Conservation (phyloP, 2,797 vertebrate genomes). For the Picus viridis region DNA sequence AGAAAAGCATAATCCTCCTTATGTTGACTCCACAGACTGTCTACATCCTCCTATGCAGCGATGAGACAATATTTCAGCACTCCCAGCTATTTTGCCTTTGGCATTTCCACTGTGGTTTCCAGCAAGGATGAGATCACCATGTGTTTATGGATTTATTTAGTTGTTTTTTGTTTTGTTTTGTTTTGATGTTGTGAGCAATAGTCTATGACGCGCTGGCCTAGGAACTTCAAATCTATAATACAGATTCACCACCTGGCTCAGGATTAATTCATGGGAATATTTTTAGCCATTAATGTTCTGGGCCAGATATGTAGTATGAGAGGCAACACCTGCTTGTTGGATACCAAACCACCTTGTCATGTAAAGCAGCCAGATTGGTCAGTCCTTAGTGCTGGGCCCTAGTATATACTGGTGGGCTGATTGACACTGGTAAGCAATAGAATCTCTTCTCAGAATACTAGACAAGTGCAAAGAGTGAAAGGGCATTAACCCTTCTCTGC, state of each 20-base stretch:
- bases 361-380: background rate
- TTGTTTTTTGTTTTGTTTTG: background rate
- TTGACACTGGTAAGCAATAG: fast-evolving
- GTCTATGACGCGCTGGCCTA: slow-evolving; percentile 12
- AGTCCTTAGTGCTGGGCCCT: background rate
- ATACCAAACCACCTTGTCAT: background rate
- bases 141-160: slow-evolving; percentile 55
- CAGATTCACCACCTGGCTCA: slow-evolving; percentile 29
- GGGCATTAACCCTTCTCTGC: background rate
- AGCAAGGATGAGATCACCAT: slow-evolving; percentile 31
- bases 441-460: background rate
- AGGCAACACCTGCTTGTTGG: background rate
- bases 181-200: slow-evolving; percentile 37
- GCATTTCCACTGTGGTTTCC: slow-evolving; percentile 2
- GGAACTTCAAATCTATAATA: slow-evolving; percentile 21
- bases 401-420: background rate
- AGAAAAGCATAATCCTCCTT: background rate
- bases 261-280: background rate
- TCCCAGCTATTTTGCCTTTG: slow-evolving; percentile 37
- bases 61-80: slow-evolving; percentile 15
- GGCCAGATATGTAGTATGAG: background rate
- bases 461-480: background rate
- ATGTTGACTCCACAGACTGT: background rate
- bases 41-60: background rate
- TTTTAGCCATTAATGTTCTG: background rate